These are phyloP conservation scores for Melanotaenia boesemani DNA, from an alignment of 2,797 vertebrate species.

Conservation along the genomic window DNA sequence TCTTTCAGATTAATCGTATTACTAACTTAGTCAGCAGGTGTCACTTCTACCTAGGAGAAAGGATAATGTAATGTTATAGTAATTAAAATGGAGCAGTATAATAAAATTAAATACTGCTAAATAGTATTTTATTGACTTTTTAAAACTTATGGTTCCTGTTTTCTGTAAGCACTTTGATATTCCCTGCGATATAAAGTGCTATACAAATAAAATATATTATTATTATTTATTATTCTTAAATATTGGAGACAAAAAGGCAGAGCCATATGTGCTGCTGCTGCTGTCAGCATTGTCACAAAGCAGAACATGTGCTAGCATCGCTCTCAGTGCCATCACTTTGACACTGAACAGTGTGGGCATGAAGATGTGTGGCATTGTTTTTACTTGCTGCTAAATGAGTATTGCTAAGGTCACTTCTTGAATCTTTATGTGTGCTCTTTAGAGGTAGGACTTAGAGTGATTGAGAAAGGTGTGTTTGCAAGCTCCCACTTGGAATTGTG, in stretches of 20 bases:
- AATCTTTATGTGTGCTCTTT: background rate
- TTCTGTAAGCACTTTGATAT: too few relatives aligned
- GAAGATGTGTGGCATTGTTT: constrained; percentile 18
- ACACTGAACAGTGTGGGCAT: constrained; percentile 38
- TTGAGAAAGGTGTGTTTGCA: background rate
- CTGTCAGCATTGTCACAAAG: constrained; percentile 53
- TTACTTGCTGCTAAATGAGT: constrained; percentile 2
- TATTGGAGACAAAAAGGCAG: constrained; percentile 22
- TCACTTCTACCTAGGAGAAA: constrained; percentile 39
- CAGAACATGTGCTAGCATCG: constrained; percentile 23
- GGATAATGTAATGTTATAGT: constrained; percentile 46
- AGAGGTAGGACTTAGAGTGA: background rate
- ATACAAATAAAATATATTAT: too few relatives aligned
- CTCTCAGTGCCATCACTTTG: constrained; percentile 15
- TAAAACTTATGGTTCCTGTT: too few relatives aligned
- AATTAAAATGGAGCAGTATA: constrained; percentile 49
- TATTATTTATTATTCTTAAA: too few relatives aligned
- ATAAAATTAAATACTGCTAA: constrained; percentile 43
- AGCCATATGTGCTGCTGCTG: constrained; percentile 44
- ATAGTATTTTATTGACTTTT: too few relatives aligned
- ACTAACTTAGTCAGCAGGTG: constrained; percentile 36
- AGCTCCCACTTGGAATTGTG: background rate
- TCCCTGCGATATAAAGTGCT: too few relatives aligned
- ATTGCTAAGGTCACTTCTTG: constrained; percentile 3
- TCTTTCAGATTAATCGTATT: constrained; percentile 16